phyloP scores from a whole-genome alignment of 2,888 invertebrate species.

The Drosophila greeni region DNA sequence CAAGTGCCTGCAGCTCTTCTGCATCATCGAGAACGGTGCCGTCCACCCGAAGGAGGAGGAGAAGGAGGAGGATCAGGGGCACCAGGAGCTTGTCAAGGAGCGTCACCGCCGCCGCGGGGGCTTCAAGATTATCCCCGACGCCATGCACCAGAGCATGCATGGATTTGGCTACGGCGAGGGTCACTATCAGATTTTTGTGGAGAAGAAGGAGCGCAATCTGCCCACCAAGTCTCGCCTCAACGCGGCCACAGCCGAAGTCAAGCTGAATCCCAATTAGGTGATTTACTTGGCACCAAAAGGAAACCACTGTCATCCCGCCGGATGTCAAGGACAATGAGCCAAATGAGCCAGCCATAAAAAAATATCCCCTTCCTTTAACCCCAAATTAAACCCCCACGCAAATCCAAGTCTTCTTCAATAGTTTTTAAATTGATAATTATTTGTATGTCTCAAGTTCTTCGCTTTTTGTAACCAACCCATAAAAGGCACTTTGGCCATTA shows the following conservation, averaged over 20 bases:
- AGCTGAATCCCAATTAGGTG: conserved; percentile 71
- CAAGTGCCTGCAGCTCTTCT: conserved; percentile 68
- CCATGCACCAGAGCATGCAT: conserved; percentile 66
- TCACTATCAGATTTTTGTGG: conserved; percentile 73
- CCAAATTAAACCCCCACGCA: not conserved
- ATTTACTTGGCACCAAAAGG: not conserved
- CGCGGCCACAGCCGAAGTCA: conserved; percentile 72
- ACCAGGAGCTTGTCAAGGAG: conserved; percentile 35
- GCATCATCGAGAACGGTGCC: conserved; percentile 66
- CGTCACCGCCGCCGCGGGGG: conserved; percentile 51
- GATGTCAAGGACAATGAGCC: conserved; percentile 53
- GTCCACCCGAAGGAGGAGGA: conserved; percentile 30
- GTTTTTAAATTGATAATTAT: conserved; percentile 41
- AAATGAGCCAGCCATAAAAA: conserved; percentile 32
- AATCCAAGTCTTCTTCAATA: conserved; percentile 50
- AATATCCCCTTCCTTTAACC: not conserved
- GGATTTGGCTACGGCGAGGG: conserved; percentile 74
- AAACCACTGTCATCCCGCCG: conserved; percentile 18
- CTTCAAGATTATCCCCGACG: conserved; percentile 63
- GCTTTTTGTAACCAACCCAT: conserved; percentile 33
- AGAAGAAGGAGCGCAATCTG: conserved; percentile 72
- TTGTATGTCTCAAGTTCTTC: conserved; percentile 13
- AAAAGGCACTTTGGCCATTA: conserved; percentile 61
- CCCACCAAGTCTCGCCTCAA: conserved; percentile 68
- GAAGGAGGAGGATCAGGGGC: conserved; percentile 11